Evolutionary conservation across 1,140 invertebrate species (phyloP).

Genomic region (Calephelis virginiensis): DNA sequence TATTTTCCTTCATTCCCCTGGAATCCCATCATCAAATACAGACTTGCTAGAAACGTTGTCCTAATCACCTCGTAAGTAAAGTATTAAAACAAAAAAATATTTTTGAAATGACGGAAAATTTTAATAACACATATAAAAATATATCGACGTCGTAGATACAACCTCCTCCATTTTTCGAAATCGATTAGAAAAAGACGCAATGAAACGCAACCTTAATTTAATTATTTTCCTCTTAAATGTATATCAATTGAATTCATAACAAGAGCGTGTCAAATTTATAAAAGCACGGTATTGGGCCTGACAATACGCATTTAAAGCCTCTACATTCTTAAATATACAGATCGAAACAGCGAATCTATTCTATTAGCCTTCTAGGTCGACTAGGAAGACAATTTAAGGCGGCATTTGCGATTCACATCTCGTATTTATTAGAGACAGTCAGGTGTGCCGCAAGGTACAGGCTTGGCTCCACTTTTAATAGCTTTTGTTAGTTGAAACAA

Average conservation of each 20-base stretch:
- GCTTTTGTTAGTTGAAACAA: conserved; percentile 43
- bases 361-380: conserved; percentile 31
- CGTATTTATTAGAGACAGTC: conserved; percentile 41
- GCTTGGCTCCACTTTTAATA: conserved; percentile 38
- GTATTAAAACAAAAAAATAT: no score
- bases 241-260: background rate
- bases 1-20: no score
- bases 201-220: background rate
- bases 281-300: background rate
- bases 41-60: no score
- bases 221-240: background rate
- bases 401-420: conserved; percentile 51
- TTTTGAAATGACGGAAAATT: no score
- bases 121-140: no score
- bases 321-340: conserved; percentile 21
- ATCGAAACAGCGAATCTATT: conserved; percentile 34
- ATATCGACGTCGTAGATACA: no score
- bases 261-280: background rate
- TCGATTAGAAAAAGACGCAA: no score
- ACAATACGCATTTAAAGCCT: background rate
- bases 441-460: conserved; percentile 45
- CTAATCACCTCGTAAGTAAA: no score
- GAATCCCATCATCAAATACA: no score
- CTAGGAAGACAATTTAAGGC: conserved; percentile 42
- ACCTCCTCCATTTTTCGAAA: no score